Conservation (phyloP, 2,797 vertebrate species). For the Notolabrus celidotus region DNA sequence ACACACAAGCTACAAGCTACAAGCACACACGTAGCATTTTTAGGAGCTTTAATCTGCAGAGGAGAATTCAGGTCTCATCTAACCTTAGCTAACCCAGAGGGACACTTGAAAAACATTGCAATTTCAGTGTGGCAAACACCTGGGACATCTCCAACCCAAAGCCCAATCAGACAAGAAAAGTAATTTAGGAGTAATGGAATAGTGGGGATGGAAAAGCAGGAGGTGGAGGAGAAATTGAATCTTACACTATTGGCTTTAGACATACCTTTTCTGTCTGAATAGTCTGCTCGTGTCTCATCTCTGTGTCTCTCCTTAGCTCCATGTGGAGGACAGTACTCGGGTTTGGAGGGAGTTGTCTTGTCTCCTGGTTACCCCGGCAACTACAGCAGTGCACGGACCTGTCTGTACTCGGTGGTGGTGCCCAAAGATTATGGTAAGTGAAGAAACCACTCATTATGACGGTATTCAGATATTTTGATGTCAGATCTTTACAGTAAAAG, state of each 20-base stretch:
- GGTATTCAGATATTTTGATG: neutral
- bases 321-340: constrained; percentile 95
- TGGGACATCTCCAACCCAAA: constrained; percentile 75
- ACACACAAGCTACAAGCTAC: neutral
- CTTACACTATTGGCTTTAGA: constrained; percentile 52
- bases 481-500: neutral
- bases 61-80: constrained; percentile 54
- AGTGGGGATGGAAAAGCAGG: constrained; percentile 56
- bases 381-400: constrained; percentile 93
- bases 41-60: constrained; percentile 35
- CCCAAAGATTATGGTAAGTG: constrained; percentile 94
- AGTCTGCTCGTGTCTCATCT: constrained; percentile 44
- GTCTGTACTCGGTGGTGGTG: constrained; percentile 94
- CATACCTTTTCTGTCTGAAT: constrained; percentile 35
- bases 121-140: constrained; percentile 83
- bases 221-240: constrained; percentile 63
- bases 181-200: constrained; percentile 82
- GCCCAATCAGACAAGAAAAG: constrained; percentile 86
- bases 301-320: constrained; percentile 86
- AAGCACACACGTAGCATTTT: constrained; percentile 9
- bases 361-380: constrained; percentile 97
- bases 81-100: constrained; percentile 71
- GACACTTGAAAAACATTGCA: constrained; percentile 84
- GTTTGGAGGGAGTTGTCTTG: constrained; percentile 94
- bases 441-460: neutral